phyloP scores from a whole-genome alignment of 2,888 invertebrate genomes.

The Bibio marci region DNA sequence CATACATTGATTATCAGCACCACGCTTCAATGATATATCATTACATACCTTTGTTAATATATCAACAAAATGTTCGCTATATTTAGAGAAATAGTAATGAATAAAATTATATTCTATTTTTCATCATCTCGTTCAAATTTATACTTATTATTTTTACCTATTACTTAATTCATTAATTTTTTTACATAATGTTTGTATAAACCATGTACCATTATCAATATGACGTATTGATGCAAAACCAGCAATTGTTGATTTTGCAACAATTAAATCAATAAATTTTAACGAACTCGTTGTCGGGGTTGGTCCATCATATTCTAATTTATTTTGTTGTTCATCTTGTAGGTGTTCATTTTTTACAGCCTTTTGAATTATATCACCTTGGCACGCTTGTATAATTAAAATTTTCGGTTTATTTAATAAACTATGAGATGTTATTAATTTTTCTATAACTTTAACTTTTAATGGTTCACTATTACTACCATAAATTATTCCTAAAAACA shows the following conservation, averaged over 20 bases:
- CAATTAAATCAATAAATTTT: constrained; percentile 18
- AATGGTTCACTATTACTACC: constrained; percentile 33
- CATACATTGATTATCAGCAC: constrained; percentile 18
- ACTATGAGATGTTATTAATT: constrained; percentile 27
- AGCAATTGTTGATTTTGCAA: constrained; percentile 23
- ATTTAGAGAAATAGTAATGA: constrained; percentile 2
- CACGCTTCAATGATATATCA: constrained; percentile 16
- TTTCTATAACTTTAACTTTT: constrained; percentile 27
- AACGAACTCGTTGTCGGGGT: neutral
- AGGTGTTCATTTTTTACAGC: neutral
- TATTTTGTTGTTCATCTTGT: neutral
- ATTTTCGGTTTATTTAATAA: constrained; percentile 35
- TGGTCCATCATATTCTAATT: constrained; percentile 7
- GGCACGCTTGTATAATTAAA: constrained; percentile 40
- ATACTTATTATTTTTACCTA: constrained; percentile 12
- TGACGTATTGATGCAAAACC: constrained; percentile 21
- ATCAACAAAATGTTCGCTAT: constrained; percentile 20
- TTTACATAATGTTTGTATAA: constrained; percentile 23
- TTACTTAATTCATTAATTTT: constrained; percentile 15
- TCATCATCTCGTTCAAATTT: neutral
- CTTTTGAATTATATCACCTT: constrained; percentile 21
- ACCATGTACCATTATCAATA: constrained; percentile 22
- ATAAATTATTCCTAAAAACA: constrained; percentile 28
- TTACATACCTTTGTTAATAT: constrained; percentile 18
- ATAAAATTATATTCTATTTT: neutral